phyloP scores from a whole-genome alignment of 2,888 invertebrate genomes.

The Drosophila barbarae region DNA sequence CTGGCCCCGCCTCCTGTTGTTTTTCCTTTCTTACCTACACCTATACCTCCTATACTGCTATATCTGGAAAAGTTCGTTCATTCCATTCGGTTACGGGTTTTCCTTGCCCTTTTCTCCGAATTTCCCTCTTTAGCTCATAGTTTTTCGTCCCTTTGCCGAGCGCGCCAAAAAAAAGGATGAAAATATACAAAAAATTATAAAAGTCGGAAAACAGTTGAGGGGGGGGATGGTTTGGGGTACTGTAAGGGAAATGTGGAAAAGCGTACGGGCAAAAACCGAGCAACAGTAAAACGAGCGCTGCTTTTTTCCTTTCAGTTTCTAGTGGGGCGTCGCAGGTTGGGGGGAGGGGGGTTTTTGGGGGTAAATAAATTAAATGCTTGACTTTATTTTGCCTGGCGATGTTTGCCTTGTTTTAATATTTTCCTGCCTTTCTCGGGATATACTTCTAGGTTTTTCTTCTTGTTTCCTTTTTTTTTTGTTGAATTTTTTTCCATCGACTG shows the following conservation, averaged over 20 bases:
- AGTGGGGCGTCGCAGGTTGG: constrained; percentile 1
- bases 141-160: constrained; percentile 51
- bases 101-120: constrained; percentile 28
- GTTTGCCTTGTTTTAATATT: constrained; percentile 69
- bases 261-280: constrained; percentile 57
- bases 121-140: constrained; percentile 45
- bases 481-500: constrained; percentile 33
- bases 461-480: constrained; percentile 16
- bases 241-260: constrained; percentile 5
- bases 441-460: constrained; percentile 21
- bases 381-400: constrained; percentile 64
- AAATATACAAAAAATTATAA: constrained; percentile 12
- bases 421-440: constrained; percentile 51
- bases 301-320: constrained; percentile 32
- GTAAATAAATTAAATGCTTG: constrained; percentile 72
- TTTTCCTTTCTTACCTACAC: constrained; percentile 22
- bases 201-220: not conserved
- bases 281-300: constrained; percentile 65
- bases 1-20: constrained; percentile 9
- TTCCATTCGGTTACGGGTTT: constrained; percentile 36
- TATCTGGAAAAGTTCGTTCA: constrained; percentile 27
- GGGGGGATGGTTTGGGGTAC: not conserved
- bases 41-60: constrained; percentile 7
- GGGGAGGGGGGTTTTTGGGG: constrained; percentile 22
- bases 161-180: constrained; percentile 56